phyloP scores from a whole-genome alignment of 2,113 vertebrate genomes.

The Ondatra zibethicus region DNA sequence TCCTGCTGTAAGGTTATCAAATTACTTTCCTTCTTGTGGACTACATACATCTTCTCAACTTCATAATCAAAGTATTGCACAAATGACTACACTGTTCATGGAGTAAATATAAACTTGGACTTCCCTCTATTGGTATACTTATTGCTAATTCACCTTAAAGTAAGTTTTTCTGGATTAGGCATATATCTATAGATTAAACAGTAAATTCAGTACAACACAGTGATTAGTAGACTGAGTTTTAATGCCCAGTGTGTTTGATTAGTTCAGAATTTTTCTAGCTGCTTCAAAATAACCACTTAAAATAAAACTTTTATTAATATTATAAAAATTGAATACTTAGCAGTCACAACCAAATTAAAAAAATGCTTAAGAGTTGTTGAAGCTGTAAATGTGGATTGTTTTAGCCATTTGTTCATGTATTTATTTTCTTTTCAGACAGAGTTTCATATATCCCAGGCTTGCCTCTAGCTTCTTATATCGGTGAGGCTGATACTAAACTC shows the following conservation, averaged over 20 bases:
- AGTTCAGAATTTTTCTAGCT: background rate
- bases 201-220: background rate
- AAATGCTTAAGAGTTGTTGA: background rate
- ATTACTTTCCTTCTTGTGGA: background rate
- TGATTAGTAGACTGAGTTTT: background rate
- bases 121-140: slow-evolving; percentile 76
- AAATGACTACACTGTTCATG: background rate
- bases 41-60: background rate
- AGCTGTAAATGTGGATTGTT: background rate
- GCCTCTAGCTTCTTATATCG: background rate
- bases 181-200: background rate
- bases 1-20: slow-evolving; percentile 67
- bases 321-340: background rate
- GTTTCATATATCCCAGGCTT: background rate
- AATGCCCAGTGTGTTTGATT: background rate
- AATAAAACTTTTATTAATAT: background rate
- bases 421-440: background rate
- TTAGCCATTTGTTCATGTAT: background rate
- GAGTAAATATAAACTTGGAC: slow-evolving; percentile 45
- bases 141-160: slow-evolving; percentile 66
- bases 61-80: background rate
- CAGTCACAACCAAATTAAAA: background rate
- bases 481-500: background rate
- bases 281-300: background rate
- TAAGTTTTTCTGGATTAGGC: background rate